A percentile compares a stretch with the other conserved stretches of the same genome.
These are phyloP conservation scores for Staurois parvus DNA, from an alignment of 2,797 vertebrate genomes.

Conservation along the genomic window DNA sequence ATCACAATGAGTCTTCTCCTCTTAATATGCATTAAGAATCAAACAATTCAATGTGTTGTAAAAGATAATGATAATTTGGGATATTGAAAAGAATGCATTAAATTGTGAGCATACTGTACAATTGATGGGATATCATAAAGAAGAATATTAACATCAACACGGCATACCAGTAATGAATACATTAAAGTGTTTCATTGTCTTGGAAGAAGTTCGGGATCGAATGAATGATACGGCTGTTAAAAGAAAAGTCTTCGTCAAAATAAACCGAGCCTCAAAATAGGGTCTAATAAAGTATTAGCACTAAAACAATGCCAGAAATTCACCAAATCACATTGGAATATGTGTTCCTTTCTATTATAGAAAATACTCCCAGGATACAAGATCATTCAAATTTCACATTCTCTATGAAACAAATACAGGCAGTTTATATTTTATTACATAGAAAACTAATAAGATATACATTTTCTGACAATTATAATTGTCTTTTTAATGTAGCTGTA, in stretches of 20 bases:
- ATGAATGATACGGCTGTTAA: conserved; percentile 48
- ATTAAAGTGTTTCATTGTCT: conserved; percentile 46
- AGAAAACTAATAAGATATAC: conserved; percentile 27
- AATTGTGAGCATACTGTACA: conserved; percentile 40
- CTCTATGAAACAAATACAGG: neutral
- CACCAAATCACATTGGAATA: conserved; percentile 52
- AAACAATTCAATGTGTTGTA: conserved; percentile 35
- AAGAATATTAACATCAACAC: conserved; percentile 47
- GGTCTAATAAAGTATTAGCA: conserved; percentile 51
- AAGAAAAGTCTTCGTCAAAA: conserved; percentile 47
- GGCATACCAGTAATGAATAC: conserved; percentile 44
- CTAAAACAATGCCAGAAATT: conserved; percentile 35
- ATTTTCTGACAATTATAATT: conserved; percentile 43
- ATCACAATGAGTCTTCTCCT: neutral
- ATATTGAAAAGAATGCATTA: conserved; percentile 38
- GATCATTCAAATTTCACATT: conserved; percentile 42
- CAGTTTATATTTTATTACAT: conserved; percentile 36
- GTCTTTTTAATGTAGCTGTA: conserved; percentile 23
- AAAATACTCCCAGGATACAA: conserved; percentile 43
- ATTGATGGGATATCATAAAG: conserved; percentile 50
- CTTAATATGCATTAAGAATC: conserved; percentile 44
- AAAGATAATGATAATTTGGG: conserved; percentile 45
- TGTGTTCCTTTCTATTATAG: conserved; percentile 36
- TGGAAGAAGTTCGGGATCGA: conserved; percentile 21
- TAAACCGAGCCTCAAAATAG: conserved; percentile 49